Base-by-base conservation (phyloP, 1,140 invertebrate genomes). In the Littorina saxatilis region DNA sequence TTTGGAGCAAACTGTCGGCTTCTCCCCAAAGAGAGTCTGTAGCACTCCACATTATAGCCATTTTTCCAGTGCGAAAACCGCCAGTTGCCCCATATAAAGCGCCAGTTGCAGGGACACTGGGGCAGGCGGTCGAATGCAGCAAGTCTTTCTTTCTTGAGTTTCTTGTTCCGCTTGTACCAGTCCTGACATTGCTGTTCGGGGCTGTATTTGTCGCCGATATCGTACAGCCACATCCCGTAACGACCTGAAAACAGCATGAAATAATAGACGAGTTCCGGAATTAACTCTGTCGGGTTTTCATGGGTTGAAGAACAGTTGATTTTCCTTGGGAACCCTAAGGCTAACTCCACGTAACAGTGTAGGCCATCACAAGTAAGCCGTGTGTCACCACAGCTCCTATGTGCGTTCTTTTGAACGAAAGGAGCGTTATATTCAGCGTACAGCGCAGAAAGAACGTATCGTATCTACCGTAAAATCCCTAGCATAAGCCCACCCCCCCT, bases 131-230 rank as follows among this genome's bases (percentile, higher is more conserved):
- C 35, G n/a, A 73, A 73, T 2, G 37, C 70, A 13, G 35, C 37
- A 35, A 37, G 70, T n/a, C 70, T 32, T 4, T 47, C 70, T 17
- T 13, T 7, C 4, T 73, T 27, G 17, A 1, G 37, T 35, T 2
- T 13, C 70, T 43, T 35, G 70, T 73, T 73, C 23, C 70, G 35
- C 37, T 20, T 20, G 70, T 73, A 73, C 70, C 70, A 73, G 40
- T 73, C 39, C 70, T 73, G 70, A 23, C 70, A 73, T 4, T 4
- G 37, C 37, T 73, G 70, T 2, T 73, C 70, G 0, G 70, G 17
- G 13, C 3, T 40, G 70, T 73, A 47, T 13, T 29, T 73, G 39
- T 73, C 39, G 17, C 70, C 70, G 0, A 73, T 23, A 4, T 5
- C 35, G n/a, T 73, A 73, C 1, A 73, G 39, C 70, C 40, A 43